Evolutionary conservation across 2,797 vertebrate genomes (phyloP).

Genomic region (Calcarius lapponicus): DNA sequence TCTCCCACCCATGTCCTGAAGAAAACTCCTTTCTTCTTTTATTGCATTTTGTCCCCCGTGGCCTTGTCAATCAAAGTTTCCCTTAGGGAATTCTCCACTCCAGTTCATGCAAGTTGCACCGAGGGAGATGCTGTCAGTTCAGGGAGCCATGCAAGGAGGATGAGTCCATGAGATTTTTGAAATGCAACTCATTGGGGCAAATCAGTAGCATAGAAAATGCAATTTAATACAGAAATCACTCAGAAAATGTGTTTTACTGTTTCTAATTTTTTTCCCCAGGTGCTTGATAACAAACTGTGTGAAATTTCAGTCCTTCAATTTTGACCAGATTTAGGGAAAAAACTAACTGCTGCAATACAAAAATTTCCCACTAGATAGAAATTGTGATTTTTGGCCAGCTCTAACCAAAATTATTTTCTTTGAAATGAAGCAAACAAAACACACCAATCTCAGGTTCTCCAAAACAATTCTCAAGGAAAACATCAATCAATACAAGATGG

Average conservation of each 20-base stretch:
- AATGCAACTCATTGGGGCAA: not conserved
- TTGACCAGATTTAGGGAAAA: not conserved
- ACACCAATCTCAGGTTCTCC: not conserved
- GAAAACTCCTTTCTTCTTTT: conserved; percentile 33
- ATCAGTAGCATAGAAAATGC: not conserved
- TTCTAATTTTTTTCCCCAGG: not conserved
- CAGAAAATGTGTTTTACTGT: not conserved
- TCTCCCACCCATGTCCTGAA: not conserved
- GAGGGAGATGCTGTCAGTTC: not conserved
- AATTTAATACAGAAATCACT: not conserved
- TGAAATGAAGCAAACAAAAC: not conserved
- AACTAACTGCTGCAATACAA: not conserved
- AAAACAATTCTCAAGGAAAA: not conserved
- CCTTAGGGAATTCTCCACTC: not conserved
- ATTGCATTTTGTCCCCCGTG: conserved; percentile 30
- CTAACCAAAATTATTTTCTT: not conserved
- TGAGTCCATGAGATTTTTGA: not conserved
- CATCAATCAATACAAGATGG: not conserved
- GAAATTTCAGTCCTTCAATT: not conserved
- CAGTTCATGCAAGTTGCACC: not conserved
- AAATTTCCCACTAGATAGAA: not conserved
- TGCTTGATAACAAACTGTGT: accelerated
- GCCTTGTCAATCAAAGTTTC: conserved; percentile 18
- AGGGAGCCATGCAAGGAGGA: not conserved
- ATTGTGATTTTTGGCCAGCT: not conserved